phyloP scores from a whole-genome alignment of 2,113 vertebrate species.

The Clarias gariepinus region DNA sequence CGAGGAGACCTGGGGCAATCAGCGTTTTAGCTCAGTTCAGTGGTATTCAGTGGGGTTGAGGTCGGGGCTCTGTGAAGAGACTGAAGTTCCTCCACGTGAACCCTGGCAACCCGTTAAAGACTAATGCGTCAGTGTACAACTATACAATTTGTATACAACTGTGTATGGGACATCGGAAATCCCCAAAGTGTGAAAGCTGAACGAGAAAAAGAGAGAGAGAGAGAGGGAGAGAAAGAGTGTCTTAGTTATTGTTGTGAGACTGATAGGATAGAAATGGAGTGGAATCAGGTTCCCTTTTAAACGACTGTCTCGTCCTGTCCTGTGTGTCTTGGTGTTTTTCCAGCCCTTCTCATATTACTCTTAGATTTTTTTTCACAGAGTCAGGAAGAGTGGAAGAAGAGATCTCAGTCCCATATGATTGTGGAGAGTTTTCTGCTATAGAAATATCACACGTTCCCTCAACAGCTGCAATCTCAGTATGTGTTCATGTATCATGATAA shows the following conservation, averaged over 20 bases:
- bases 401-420: conserved; percentile 48
- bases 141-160: neutral
- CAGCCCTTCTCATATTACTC: neutral
- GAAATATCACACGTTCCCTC: neutral
- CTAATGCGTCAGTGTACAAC: neutral
- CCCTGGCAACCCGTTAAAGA: neutral
- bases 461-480: conserved; percentile 1
- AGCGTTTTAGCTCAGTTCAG: neutral
- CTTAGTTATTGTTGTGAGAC: neutral
- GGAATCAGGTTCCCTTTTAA: neutral
- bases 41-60: neutral
- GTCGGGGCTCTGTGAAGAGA: neutral
- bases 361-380: neutral
- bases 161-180: neutral
- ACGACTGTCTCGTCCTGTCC: neutral
- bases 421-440: conserved; percentile 30
- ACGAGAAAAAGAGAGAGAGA: neutral
- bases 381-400: neutral
- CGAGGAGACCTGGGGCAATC: neutral
- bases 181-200: neutral
- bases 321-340: conserved; percentile 4
- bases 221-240: neutral
- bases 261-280: neutral
- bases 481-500: neutral
- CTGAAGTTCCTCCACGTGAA: neutral